A percentile compares a stretch with the other conserved stretches of the same genome.
Conservation (phyloP, 2,113 vertebrate species). For the Protobothrops flavoviridis region DNA sequence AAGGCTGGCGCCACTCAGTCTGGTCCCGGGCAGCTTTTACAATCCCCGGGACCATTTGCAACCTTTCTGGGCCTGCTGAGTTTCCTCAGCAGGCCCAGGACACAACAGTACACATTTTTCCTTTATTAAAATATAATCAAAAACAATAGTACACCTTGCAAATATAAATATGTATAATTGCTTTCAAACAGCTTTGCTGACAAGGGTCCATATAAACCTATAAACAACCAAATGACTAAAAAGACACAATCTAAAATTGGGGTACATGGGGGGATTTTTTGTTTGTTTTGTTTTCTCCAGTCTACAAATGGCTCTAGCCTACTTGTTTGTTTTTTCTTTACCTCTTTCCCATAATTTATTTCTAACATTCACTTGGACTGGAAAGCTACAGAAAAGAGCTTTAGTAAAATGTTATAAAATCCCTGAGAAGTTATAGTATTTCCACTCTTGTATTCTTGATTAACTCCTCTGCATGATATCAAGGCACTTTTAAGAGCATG, state of each 20-base stretch:
- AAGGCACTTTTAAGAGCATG: constrained; percentile 29
- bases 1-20: no score
- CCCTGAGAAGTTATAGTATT: not conserved
- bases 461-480: constrained; percentile 24
- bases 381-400: not conserved
- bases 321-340: not conserved
- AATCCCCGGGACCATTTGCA: no score
- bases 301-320: not conserved
- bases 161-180: not conserved
- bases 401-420: not conserved
- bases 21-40: no score
- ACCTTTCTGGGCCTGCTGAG: no score
- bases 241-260: not conserved
- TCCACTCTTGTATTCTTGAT: constrained; percentile 28
- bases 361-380: not conserved
- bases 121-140: not conserved
- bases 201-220: not conserved
- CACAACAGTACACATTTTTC: not conserved
- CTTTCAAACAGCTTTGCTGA: not conserved
- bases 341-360: not conserved
- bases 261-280: not conserved
- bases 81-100: no score
- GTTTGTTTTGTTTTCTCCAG: not conserved
- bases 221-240: not conserved
- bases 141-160: not conserved